These are phyloP conservation scores for Chloebia gouldiae DNA, from an alignment of 2,113 vertebrate genomes.

Conservation along the genomic window DNA sequence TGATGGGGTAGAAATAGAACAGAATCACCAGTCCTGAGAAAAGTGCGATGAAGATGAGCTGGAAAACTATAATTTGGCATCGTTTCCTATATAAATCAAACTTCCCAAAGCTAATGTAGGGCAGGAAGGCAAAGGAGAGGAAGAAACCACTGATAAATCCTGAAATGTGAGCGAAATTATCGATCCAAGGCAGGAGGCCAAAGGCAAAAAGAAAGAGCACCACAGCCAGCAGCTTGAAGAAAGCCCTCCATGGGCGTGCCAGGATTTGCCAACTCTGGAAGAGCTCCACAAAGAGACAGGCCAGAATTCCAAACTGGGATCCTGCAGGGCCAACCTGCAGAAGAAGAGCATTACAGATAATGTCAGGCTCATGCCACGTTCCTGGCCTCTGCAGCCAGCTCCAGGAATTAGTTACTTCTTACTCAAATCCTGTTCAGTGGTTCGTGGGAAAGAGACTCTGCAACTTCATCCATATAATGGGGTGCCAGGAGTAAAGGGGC, in stretches of 20 bases:
- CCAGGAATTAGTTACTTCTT: neutral
- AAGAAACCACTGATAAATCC: conserved; percentile 97
- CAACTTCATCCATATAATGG: neutral
- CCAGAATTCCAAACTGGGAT: conserved; percentile 97
- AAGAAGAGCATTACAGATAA: neutral
- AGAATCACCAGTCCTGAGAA: conserved; percentile 93
- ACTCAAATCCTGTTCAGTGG: neutral
- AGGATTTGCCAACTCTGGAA: conserved; percentile 99
- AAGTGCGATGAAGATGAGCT: conserved; percentile 91
- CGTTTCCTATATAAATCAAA: conserved; percentile 97
- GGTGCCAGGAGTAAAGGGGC: neutral
- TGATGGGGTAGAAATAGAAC: conserved; percentile 94
- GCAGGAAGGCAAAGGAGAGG: conserved; percentile 96
- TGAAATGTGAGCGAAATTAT: conserved; percentile 96
- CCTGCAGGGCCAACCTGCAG: conserved; percentile 95
- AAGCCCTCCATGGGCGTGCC: conserved; percentile 92
- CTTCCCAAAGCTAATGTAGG: conserved; percentile 97
- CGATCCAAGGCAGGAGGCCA: conserved; percentile 96
- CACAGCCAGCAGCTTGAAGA: conserved; percentile 93
- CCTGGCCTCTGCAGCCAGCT: neutral
- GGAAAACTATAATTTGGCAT: conserved; percentile 93
- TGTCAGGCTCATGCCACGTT: neutral
- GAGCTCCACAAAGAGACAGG: conserved; percentile 97
- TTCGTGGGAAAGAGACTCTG: neutral
- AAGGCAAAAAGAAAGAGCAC: conserved; percentile 97